Evolutionary conservation across 2,797 vertebrate genomes (phyloP).

Genomic region (Mormyrus proboscirostris): DNA sequence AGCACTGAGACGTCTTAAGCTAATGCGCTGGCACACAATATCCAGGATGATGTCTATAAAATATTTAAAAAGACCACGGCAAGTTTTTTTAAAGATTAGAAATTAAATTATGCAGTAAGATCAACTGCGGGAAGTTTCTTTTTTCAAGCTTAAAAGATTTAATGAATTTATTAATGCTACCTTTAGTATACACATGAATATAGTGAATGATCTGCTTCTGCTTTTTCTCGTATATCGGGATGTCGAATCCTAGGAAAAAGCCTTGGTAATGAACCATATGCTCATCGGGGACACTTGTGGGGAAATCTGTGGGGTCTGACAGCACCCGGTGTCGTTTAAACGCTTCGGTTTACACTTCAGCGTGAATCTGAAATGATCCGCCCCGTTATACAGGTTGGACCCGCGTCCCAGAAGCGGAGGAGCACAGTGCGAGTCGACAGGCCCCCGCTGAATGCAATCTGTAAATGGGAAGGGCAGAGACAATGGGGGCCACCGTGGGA

Average conservation of each 20-base stretch:
- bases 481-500: conserved; percentile 52
- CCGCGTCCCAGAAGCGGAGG: neutral
- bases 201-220: neutral
- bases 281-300: neutral
- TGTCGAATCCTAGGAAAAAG: neutral
- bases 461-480: conserved; percentile 64
- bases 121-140: neutral
- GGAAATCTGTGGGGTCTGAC: neutral
- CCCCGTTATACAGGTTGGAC: neutral
- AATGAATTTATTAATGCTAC: neutral
- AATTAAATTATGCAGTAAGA: neutral
- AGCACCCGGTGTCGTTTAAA: neutral
- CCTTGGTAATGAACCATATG: neutral
- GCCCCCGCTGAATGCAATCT: conserved; percentile 41
- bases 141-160: neutral
- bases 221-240: neutral
- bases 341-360: neutral
- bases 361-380: neutral
- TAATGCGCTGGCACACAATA: neutral
- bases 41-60: neutral
- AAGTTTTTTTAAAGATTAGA: neutral
- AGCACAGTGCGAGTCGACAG: neutral
- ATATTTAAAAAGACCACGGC: neutral
- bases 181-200: neutral
- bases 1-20: neutral